Base-by-base conservation (phyloP, 2,113 vertebrate genomes). In the Mola mola region DNA sequence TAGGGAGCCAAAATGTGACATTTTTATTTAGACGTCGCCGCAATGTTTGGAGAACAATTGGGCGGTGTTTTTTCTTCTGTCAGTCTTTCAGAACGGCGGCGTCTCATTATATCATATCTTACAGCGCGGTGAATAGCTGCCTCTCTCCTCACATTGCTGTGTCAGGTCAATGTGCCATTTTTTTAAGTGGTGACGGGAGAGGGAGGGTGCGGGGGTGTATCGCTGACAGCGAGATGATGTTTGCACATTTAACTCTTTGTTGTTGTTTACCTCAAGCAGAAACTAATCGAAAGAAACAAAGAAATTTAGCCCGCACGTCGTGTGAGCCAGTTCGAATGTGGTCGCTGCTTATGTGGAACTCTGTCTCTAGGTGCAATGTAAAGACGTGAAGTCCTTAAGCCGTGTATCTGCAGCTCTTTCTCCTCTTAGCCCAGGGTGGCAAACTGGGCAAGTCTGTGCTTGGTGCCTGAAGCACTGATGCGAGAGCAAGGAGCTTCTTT, bases 101-200 rank as follows among this genome's bases (percentile, higher is more conserved):
- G 78, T 87, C 87, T 91, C 88, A 90, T 92, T 92, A 92, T 87
- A 89, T 90, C 85, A 88, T 86, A 87, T 89, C 84, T 90, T 90
- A 88, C 88, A 87, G 89, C 86, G 85, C 79, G 71, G 80, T 83
- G 82, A 89, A 84, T 77, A 65, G 72, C 76, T 87, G 78, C 85
- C 82, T 85, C 83, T 79, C 81, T 86, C 71, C 72, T 73, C 82
- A 79, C 85, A 75, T 78, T 84, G 82, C 85, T 88, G 89, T 87
- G 78, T 87, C 82, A 88, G 88, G 89, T 91, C 88, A 91, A 79
- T 85, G 84, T 83, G 85, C 81, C 88, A 86, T 89, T 85, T 84
- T n/a, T 87, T 87, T 88, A 89, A 84, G 83, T 85, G 64, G 81
- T 75, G 79, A 89, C 43, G 77, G 78, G 65, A 64, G 53, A n/a